Evolutionary conservation across 2,888 invertebrate species (phyloP), one percentile per base, ranked within the genome.

Genomic region (Aporophyla lueneburgensis): DNA sequence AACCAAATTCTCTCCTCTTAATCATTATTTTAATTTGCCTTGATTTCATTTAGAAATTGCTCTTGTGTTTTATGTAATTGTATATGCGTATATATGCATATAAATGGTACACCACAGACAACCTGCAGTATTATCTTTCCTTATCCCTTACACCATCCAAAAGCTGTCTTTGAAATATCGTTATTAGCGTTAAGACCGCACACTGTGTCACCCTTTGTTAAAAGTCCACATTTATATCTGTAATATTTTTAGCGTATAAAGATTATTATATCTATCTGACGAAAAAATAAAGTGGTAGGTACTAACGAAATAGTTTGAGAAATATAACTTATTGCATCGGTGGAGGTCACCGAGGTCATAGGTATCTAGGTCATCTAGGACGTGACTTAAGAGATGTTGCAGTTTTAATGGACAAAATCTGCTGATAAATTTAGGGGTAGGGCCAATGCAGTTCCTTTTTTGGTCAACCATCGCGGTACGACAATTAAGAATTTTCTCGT

Each of bases 351-450:
- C 0, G 12, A 19, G 59, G 72, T 71, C 72, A 21, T 5, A 6
- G 21, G 9, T 79, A 71, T 71, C 24, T 76, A 79, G 71, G 71
- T 61, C 53, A 61, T 24, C 21, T 61, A 53, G 59, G 46, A 53
- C 59, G 59, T 53, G 51, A 33, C 24, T 21, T 33, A 33, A 53
- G 10, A 14, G 51, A 2, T 33, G 12, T 49, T 67, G 27, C 19
- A 24, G 12, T 33, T 46, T 24, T 24, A 40, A 46, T 6, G 5
- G n/a, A 46, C n/a, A 58, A 51, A 27, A 5, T 0, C 43, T 69
- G 9, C 2, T 24, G 1, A 6, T 68, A 19, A 53, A 14, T 14
- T 24, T 14, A 0, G n/a, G 24, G n/a, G 33, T 46, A 33, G 46
- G 19, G 5, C 19, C 9, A 72, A 46, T 73, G n/a, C 12, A 72